Base-by-base conservation (phyloP, 1,140 invertebrate genomes). In the Ostrea edulis region DNA sequence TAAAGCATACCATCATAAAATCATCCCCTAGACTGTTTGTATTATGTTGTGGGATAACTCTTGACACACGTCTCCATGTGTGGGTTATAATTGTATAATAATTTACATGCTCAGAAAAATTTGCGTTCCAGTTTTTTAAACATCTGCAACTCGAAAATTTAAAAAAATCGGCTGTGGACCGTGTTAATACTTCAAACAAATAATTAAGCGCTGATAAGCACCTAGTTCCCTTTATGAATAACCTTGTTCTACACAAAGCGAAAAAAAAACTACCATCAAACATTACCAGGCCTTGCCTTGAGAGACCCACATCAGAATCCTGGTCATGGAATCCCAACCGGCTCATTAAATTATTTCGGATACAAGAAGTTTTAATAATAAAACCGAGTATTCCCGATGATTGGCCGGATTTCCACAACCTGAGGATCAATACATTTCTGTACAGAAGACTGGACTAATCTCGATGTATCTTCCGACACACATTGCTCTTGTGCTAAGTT, bases 291-390 rank as follows among this genome's bases (percentile, higher is more conserved):
- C 11, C 22, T 65, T n/a, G 20, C 17, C 62, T n/a, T n/a, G 7
- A 65, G 62, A 65, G 65, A 68, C n/a, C n/a, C 9, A 22, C 25
- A 68, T 25, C 65, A 11, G n/a, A n/a, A 22, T 68, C n/a, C 25
- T 0, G 9, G 65, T 25, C 22, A n/a, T n/a, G 4, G 65, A 68
- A 25, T 25, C 65, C 20, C n/a, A n/a, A 68, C 0, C n/a, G 22
- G n/a, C 22, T 68, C 22, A 68, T 68, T 68, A 68, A 25, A 68
- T 68, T 68, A 68, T 25, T 68, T 68, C 54, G 65, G 65, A 68
- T 22, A 25, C 65, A 68, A 68, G 65, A n/a, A n/a, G 65, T n/a
- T 25, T 25, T 22, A 22, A 22, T 25, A n/a, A 25, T 22, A 68
- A 68, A 58, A 68, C 0, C 8, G 25, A 22, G 9, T 68, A 25